Base-by-base conservation (phyloP, 53 echinoderm and acorn worm species). In the Actinopyga echinites region DNA sequence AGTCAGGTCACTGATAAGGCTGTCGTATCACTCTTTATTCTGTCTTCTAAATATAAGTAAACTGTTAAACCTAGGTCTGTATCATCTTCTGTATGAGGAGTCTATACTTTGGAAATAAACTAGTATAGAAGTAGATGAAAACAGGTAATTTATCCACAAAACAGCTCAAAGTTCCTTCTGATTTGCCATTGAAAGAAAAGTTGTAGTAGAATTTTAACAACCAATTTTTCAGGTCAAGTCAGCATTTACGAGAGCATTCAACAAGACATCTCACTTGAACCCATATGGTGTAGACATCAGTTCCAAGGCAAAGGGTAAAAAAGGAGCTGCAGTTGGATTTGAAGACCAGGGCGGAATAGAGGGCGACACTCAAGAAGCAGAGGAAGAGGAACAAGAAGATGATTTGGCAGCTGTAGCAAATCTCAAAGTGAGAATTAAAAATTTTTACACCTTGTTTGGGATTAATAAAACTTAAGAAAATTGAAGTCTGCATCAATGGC, bases 161-260 rank as follows among this genome's bases (percentile, higher is more conserved):
- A n/a, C n/a, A n/a, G n/a, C n/a, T n/a, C n/a, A n/a, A n/a, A n/a
- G n/a, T n/a, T n/a, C n/a, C n/a, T n/a, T n/a, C n/a, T n/a, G n/a
- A n/a, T n/a, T n/a, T n/a, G n/a, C 7, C 8, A 44, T 8, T 44
- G 1, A 11, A 11, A 11, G 12, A 44, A 2, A 44, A 13, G 11
- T 44, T 22, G 53, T 57, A 67, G 1, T 68, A 13, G 44, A 44
- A 6, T 44, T 44, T 2, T 44, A 6, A 8, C 12, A 2, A 32
- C 5, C 5, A 26, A n/a, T n/a, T 67, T 42, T 73, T 26, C 75
- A 97, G 97, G 94, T 97, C 6, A 97, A 97, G 79, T 68, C 92
- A 21, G 97, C 97, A 8, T 92, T 97, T 79, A 97, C 97, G 10
- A 69, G 97, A 43, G 73, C 92, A 26, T 97, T 87, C 87, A 97